Percentiles rank a stretch among this genome's conserved stretches.
Evolutionary conservation across 2,888 invertebrate species (phyloP).

Genomic region (Beris chalybata): DNA sequence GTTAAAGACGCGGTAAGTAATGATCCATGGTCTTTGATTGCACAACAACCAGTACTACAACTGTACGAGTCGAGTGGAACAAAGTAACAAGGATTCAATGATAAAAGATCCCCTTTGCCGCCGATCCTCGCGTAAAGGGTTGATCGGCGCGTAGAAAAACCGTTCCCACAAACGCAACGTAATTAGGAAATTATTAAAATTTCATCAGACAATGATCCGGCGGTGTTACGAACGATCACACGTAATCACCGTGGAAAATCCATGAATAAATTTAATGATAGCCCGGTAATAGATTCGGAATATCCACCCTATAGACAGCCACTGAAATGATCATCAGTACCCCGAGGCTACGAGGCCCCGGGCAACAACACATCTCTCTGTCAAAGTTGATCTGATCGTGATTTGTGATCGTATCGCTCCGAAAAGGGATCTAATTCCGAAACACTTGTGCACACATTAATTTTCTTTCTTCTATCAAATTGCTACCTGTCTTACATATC

Average conservation of each 20-base stretch:
- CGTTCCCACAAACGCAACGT: constrained; percentile 27
- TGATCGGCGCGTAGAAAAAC: neutral
- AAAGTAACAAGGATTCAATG: constrained; percentile 2
- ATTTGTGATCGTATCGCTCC: constrained; percentile 35
- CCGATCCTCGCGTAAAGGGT: constrained; percentile 6
- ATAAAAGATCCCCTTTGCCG: constrained; percentile 13
- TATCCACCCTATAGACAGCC: neutral
- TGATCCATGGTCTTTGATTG: constrained; percentile 11
- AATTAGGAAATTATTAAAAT: constrained; percentile 39
- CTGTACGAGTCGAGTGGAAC: neutral
- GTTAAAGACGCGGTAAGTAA: constrained; percentile 21
- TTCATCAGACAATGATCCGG: constrained; percentile 33
- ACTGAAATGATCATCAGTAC: neutral
- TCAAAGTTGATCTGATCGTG: constrained; percentile 31
- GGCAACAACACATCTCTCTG: neutral
- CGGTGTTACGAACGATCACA: constrained; percentile 18
- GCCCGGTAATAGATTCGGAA: constrained; percentile 1
- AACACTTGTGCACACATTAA: constrained; percentile 37
- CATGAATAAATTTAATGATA: constrained; percentile 34
- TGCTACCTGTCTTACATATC: constrained; percentile 38
- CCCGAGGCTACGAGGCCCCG: neutral
- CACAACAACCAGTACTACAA: constrained; percentile 1
- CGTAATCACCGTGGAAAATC: constrained; percentile 34
- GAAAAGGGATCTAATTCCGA: constrained; percentile 35
- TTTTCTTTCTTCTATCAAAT: constrained; percentile 29